phyloP scores from a whole-genome alignment of 2,113 vertebrate genomes.

The Dunckerocampus dactyliophorus region DNA sequence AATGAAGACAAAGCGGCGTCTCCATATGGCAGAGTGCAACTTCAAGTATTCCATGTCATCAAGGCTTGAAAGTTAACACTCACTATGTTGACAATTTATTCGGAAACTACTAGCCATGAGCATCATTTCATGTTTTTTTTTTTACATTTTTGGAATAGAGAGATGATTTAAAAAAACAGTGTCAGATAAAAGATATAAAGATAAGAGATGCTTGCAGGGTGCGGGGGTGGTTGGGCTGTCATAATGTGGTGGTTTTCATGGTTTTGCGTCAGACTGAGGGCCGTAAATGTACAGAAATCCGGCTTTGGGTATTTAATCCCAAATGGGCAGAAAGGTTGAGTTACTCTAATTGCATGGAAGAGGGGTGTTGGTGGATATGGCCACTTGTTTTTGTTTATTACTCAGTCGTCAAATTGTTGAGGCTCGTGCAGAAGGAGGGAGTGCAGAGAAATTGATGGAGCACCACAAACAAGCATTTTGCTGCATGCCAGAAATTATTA shows the following conservation, averaged over 20 bases:
- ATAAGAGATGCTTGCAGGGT: conserved; percentile 29
- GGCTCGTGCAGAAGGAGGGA: conserved; percentile 33
- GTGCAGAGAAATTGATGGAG: conserved; percentile 4
- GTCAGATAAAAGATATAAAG: conserved; percentile 53
- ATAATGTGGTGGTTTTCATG: conserved; percentile 55
- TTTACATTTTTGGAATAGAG: conserved; percentile 33
- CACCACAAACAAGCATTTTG: conserved; percentile 9
- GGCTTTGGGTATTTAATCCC: conserved; percentile 57
- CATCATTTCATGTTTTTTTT: conserved; percentile 30
- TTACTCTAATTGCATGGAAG: conserved; percentile 50
- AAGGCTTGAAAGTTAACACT: background rate
- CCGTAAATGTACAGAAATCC: conserved; percentile 38
- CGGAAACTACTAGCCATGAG: conserved; percentile 20
- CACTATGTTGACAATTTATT: conserved; percentile 5
- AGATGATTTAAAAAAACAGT: conserved; percentile 9
- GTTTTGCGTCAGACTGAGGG: conserved; percentile 56
- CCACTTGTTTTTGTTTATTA: conserved; percentile 54
- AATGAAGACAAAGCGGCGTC: too few relatives aligned
- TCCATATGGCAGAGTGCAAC: too few relatives aligned
- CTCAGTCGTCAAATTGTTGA: conserved; percentile 34
- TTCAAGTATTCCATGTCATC: conserved; percentile 7
- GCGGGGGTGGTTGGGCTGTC: conserved; percentile 10
- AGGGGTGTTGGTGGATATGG: background rate
- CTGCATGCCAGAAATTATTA: conserved; percentile 14
- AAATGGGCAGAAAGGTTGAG: conserved; percentile 51